Evolutionary conservation across 2,113 vertebrate genomes (phyloP), one percentile per base, ranked within the genome.

Genomic region (Paedocypris sp.): DNA sequence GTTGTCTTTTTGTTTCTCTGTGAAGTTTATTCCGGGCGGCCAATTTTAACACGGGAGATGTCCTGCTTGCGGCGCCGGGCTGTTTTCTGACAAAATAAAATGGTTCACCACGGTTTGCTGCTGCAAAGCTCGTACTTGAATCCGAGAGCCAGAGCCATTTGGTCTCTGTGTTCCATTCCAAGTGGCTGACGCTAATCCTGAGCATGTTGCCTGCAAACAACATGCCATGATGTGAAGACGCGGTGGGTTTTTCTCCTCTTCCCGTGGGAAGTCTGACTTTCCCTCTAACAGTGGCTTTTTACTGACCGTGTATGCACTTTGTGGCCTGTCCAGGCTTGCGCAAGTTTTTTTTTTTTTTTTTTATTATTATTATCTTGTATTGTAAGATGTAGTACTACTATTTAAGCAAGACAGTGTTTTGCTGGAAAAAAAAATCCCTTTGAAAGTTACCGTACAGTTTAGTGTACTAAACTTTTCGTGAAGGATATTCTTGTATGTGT

Each of bases 291-390:
- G 69, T 85, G 83, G 78, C 82, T 90, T 83, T 75, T 77, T 65
- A 82, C 78, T 75, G 68, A 84, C 49, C 81, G 57, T 72, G 78
- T 79, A 89, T 84, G 87, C 86, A 92, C 90, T 91, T 90, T 83
- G 79, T 87, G 82, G 85, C 90, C 85, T 87, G 84, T 74, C 70
- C 42, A 32, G 71, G 82, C 78, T 80, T 82, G 75, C 71, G 71
- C 80, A 74, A 80, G 74, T 73, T 70, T 76, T 76, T 10, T 29
- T 43, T 59, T 53, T 33, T 16, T 62, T 51, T 63, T 48, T 74
- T 41, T 65, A 68, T 75, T 78, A 29, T 67, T 75, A 72, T 64
- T 41, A 75, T 73, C 65, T 66, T 81, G 74, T 82, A 82, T 67
- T 78, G 77, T 82, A 58, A 52, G 60, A 72, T 71, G 42, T 52